Evolutionary conservation across 2,888 invertebrate species (phyloP).

Genomic region (Stramonita haemastoma): DNA sequence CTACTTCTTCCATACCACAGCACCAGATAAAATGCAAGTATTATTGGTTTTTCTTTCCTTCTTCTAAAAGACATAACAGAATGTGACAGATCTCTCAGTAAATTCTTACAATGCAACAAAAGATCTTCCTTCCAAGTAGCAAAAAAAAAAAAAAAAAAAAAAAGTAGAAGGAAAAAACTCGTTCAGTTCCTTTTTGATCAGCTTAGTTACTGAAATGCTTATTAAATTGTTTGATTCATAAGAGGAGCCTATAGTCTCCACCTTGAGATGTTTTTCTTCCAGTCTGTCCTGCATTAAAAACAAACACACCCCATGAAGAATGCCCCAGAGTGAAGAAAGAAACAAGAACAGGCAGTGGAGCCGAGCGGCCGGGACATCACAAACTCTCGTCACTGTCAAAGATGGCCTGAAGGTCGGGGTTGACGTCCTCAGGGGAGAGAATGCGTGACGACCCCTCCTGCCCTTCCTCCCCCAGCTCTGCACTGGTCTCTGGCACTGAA

Average conservation of each 20-base stretch:
- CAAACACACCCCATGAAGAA: background rate
- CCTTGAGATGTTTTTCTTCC: background rate
- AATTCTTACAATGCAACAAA: background rate
- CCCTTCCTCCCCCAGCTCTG: constrained; percentile 35
- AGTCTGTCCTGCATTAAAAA: too few relatives aligned
- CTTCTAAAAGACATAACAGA: too few relatives aligned
- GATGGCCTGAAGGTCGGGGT: constrained; percentile 75
- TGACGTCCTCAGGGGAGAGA: constrained; percentile 47
- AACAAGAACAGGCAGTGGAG: background rate
- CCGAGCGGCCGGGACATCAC: constrained; percentile 57
- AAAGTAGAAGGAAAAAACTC: background rate
- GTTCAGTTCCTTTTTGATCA: too few relatives aligned
- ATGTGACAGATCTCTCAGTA: too few relatives aligned
- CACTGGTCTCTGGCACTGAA: constrained; percentile 34
- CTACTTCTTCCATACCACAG: too few relatives aligned
- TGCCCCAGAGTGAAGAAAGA: background rate
- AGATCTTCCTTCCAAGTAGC: background rate
- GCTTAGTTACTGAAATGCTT: background rate
- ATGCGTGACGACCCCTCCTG: constrained; percentile 49
- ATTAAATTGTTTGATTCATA: background rate
- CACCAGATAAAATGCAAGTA: too few relatives aligned
- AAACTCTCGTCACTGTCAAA: constrained; percentile 77
- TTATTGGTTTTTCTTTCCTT: too few relatives aligned
- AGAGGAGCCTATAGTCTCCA: background rate
- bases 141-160: too few relatives aligned